These are phyloP conservation scores for Corythaixoides concolor DNA, from an alignment of 2,113 vertebrate genomes.

Conservation along the genomic window DNA sequence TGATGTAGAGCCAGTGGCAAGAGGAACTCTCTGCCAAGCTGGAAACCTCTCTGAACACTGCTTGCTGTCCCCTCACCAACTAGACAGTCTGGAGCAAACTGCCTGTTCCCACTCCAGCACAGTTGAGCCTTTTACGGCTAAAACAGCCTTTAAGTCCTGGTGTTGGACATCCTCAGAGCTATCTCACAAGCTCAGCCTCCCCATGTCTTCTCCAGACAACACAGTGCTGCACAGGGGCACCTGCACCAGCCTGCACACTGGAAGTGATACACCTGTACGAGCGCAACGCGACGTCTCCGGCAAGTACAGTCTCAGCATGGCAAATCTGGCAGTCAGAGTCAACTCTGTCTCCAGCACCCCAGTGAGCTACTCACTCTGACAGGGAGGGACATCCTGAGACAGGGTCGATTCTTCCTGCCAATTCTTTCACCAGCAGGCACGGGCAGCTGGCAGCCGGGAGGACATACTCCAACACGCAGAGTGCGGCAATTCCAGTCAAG, in stretches of 20 bases:
- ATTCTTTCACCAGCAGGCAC: background rate
- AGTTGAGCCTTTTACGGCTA: background rate
- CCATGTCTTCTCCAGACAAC: fast-evolving
- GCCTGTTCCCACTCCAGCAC: background rate
- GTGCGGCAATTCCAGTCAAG: background rate
- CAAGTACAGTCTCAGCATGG: background rate
- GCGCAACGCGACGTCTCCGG: background rate
- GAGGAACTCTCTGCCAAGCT: background rate
- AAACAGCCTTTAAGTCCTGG: background rate
- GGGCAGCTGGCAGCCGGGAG: background rate
- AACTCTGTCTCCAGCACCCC: background rate
- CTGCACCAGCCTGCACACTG: background rate
- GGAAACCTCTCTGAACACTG: background rate
- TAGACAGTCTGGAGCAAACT: background rate
- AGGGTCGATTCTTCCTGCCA: background rate
- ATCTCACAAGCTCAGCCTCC: background rate
- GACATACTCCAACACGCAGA: background rate
- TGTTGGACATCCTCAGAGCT: background rate
- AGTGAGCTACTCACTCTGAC: fast-evolving
- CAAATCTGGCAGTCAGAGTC: background rate
- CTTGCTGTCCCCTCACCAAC: background rate
- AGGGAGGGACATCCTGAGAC: background rate
- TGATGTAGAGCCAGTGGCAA: background rate
- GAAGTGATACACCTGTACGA: background rate
- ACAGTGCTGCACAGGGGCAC: background rate